A percentile compares a stretch with the other conserved stretches of the same genome.
Evolutionary conservation across 2,113 vertebrate genomes (phyloP).

Genomic region (Trogon surrucura): DNA sequence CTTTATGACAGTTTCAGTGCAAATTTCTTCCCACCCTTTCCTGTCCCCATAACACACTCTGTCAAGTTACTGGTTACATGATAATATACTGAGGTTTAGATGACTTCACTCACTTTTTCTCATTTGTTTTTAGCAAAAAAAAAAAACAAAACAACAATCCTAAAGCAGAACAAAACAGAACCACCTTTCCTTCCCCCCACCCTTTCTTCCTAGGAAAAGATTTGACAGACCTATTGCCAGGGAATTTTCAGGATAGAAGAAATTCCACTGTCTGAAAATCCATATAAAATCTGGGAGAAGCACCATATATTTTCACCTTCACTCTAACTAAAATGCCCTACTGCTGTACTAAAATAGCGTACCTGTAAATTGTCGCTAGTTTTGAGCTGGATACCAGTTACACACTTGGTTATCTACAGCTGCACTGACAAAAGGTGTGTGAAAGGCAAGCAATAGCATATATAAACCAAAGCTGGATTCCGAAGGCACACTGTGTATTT

Average conservation of each 20-base stretch:
- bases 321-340: background rate
- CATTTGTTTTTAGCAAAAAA: background rate
- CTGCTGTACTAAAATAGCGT: background rate
- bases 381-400: background rate
- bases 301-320: background rate
- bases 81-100: background rate
- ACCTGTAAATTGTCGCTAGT: background rate
- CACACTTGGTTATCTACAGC: background rate
- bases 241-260: background rate
- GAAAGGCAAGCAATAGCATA: background rate
- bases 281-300: background rate
- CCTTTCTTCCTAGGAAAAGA: background rate
- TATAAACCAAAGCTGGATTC: background rate
- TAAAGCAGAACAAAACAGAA: background rate
- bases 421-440: background rate
- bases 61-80: background rate
- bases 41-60: background rate
- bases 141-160: background rate
- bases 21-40: background rate
- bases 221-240: background rate
- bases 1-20: background rate
- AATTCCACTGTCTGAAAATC: background rate
- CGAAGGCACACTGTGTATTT: background rate
- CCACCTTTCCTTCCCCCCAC: rapidly evolving
- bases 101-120: background rate